Percentiles rank a stretch among this genome's conserved stretches.
These are phyloP conservation scores for Acropora yongei DNA, from an alignment of 64 coral and sea anemone genomes.

Conservation along the genomic window DNA sequence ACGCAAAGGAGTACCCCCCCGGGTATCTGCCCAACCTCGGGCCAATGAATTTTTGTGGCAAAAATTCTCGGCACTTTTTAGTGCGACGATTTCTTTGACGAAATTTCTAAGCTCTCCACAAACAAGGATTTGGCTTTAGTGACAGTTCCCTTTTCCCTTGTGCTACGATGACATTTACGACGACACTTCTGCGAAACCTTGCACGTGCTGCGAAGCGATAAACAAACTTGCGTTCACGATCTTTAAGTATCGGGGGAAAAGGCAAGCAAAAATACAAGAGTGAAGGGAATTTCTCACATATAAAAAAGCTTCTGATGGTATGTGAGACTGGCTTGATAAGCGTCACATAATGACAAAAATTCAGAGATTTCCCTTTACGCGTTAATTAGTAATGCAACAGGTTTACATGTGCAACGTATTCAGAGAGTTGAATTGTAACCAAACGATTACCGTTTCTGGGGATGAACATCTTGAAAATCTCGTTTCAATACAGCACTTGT, in stretches of 20 bases:
- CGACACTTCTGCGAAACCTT: neutral
- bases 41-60: neutral
- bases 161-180: neutral
- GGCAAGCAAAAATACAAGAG: neutral
- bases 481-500: constrained; percentile 3
- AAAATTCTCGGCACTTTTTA: neutral
- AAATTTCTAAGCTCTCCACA: neutral
- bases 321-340: neutral
- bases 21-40: constrained; percentile 6
- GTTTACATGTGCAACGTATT: too few species aligned
- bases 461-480: constrained; percentile 22
- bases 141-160: neutral
- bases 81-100: neutral
- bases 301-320: neutral
- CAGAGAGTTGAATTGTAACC: constrained; percentile 2
- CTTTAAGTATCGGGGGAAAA: constrained; percentile 1
- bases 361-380: constrained; percentile 5
- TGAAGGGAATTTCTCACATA: constrained; percentile 15
- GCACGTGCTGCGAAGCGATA: neutral
- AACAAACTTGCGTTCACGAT: constrained; percentile 7
- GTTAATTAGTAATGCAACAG: too few species aligned
- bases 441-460: neutral
- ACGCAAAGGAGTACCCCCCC: too few species aligned
- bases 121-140: neutral
- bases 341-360: constrained; percentile 27